phyloP scores from a whole-genome alignment of 1,140 invertebrate genomes.

The Aradophagus sp. region DNA sequence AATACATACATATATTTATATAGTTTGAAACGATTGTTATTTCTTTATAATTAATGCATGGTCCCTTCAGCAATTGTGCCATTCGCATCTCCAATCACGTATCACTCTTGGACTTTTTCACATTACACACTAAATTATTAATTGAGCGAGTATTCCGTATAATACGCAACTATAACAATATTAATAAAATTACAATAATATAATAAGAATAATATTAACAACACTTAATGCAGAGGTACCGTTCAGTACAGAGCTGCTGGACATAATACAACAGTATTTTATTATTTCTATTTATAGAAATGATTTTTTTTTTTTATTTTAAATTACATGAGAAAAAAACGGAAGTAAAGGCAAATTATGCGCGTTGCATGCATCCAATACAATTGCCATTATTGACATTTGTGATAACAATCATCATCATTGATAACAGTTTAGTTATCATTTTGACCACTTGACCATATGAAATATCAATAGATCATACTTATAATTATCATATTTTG shows the following conservation, averaged over 20 bases:
- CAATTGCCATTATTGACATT: constrained; percentile 22
- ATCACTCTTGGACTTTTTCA: constrained; percentile 26
- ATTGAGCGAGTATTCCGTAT: constrained; percentile 52
- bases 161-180: constrained; percentile 49
- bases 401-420: constrained; percentile 27
- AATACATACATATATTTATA: too few species aligned
- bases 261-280: constrained; percentile 36
- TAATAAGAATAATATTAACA: constrained; percentile 50
- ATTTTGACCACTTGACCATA: too few species aligned
- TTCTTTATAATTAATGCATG: constrained; percentile 5
- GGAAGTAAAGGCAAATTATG: constrained; percentile 30
- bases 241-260: constrained; percentile 39
- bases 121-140: constrained; percentile 47
- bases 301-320: constrained; percentile 11
- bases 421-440: too few species aligned
- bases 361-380: constrained; percentile 24
- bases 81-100: constrained; percentile 27
- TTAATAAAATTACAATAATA: constrained; percentile 43
- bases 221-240: constrained; percentile 39
- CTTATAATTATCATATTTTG: too few species aligned
- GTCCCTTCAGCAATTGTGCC: constrained; percentile 31
- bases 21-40: not conserved
- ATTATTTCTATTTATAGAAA: constrained; percentile 20
- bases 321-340: constrained; percentile 18
- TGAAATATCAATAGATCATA: too few species aligned